These are phyloP conservation scores for Naso thynnoides DNA, from an alignment of 2,797 vertebrate genomes.

Conservation along the genomic window DNA sequence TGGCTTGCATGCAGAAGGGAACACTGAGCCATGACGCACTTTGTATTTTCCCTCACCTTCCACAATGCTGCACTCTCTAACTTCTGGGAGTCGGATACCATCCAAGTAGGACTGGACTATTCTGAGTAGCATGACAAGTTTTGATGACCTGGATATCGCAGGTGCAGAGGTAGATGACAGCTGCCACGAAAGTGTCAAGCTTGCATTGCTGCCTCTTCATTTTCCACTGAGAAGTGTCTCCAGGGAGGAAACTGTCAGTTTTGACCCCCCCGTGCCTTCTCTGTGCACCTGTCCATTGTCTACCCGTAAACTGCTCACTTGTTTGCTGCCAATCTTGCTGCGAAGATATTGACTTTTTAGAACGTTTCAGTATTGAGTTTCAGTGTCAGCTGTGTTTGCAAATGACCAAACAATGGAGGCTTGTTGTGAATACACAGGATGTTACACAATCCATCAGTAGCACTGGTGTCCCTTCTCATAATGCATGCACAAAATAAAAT, in stretches of 20 bases:
- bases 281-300: constrained; percentile 72
- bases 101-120: constrained; percentile 20
- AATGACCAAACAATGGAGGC: constrained; percentile 18
- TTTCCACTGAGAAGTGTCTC: constrained; percentile 56
- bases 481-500: constrained; percentile 1
- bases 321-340: constrained; percentile 30
- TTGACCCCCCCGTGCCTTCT: constrained; percentile 59
- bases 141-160: constrained; percentile 67
- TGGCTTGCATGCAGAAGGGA: constrained; percentile 19
- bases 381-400: constrained; percentile 27
- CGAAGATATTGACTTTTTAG: constrained; percentile 30
- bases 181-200: constrained; percentile 70
- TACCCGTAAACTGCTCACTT: constrained; percentile 51
- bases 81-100: constrained; percentile 36
- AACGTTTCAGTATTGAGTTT: background rate
- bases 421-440: background rate
- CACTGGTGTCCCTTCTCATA: background rate
- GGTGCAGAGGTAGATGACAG: constrained; percentile 63
- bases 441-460: constrained; percentile 10
- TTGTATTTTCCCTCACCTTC: constrained; percentile 30
- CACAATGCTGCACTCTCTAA: constrained; percentile 25
- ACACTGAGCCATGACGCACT: constrained; percentile 16
- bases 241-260: constrained; percentile 59
- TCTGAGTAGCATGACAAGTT: constrained; percentile 54
- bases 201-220: constrained; percentile 62